Evolutionary conservation across 2,113 vertebrate species (phyloP), one percentile per base, ranked within the genome.

Genomic region (Chitala chitala): DNA sequence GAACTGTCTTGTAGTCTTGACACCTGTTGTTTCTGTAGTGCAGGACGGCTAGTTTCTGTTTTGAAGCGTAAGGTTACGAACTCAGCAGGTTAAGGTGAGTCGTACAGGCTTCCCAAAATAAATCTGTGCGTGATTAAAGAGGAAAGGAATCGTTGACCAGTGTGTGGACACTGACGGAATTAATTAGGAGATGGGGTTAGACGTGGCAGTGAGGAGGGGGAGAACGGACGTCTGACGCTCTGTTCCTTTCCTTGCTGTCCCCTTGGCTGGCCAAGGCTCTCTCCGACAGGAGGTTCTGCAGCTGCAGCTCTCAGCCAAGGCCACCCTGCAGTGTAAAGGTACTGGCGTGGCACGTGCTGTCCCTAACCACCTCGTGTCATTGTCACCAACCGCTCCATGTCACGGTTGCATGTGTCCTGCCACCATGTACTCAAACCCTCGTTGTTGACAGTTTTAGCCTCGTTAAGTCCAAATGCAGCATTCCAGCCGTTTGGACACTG

Each of bases 221-320:
- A 40, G 69, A n/a, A 22, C 3, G 12, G 40, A 3, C 10, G 53
- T 70, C 55, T 64, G 15, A 53, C 15, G 4, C n/a, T 72, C 31
- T 71, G 63, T 71, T 71, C 44, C 48, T 75, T 22, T 48, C 22
- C 5, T 2, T 20, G 24, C 42, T 55, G 46, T 48, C 10, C 33
- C 26, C 15, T n/a, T 29, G 3, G 79, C 78, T 75, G 69, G 51
- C 79, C 38, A 82, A 93, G 91, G 89, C 44, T 92, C 89, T 54
- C 88, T 92, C 54, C 88, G 90, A 75, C 91, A 90, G 75, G 91
- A 92, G 46, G 87, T 93, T 68, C 90, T 92, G 74, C 90, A 92
- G 81, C 85, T 91, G 74, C 90, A 92, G 76, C 81, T 92, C 80
- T 89, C 87, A 13, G 73, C 86, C 77, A 92, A 90, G 84, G 79